phyloP scores from a whole-genome alignment of 2,113 vertebrate species.

The Scatophagus argus region DNA sequence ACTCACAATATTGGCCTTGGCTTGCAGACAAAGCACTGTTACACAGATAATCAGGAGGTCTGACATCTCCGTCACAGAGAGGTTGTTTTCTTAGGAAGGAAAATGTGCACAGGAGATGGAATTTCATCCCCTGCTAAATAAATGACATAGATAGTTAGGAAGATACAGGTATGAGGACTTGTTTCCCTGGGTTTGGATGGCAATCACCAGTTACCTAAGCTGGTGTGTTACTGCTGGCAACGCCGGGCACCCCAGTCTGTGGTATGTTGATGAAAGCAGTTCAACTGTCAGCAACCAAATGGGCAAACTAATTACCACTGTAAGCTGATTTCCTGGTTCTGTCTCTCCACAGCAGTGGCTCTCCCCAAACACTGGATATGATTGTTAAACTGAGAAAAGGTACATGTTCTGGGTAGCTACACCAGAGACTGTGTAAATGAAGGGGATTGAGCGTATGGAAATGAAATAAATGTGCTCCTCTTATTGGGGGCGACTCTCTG shows the following conservation, averaged over 20 bases:
- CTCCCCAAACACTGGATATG: conserved; percentile 54
- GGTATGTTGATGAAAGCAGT: conserved; percentile 75
- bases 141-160: conserved; percentile 74
- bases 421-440: conserved; percentile 69
- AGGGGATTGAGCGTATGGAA: conserved; percentile 71
- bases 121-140: conserved; percentile 73
- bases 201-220: conserved; percentile 43
- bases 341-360: conserved; percentile 51
- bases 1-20: conserved; percentile 74
- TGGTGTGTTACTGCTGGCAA: conserved; percentile 29
- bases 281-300: conserved; percentile 73
- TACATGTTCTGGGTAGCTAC: conserved; percentile 68
- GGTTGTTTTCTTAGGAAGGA: conserved; percentile 62
- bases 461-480: conserved; percentile 74
- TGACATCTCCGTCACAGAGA: conserved; percentile 68
- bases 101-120: conserved; percentile 71
- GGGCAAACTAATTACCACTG: conserved; percentile 76
- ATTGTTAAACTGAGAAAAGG: conserved; percentile 78
- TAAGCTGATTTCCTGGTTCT: conserved; percentile 79
- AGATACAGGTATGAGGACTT: conserved; percentile 47
- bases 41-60: conserved; percentile 75
- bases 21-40: conserved; percentile 67
- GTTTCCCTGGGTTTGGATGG: conserved; percentile 52
- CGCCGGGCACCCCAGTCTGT: conserved; percentile 26
- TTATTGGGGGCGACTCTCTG: conserved; percentile 60